These are phyloP conservation scores for Semnornis frantzii DNA, from an alignment of 2,113 vertebrate species.

Conservation along the genomic window DNA sequence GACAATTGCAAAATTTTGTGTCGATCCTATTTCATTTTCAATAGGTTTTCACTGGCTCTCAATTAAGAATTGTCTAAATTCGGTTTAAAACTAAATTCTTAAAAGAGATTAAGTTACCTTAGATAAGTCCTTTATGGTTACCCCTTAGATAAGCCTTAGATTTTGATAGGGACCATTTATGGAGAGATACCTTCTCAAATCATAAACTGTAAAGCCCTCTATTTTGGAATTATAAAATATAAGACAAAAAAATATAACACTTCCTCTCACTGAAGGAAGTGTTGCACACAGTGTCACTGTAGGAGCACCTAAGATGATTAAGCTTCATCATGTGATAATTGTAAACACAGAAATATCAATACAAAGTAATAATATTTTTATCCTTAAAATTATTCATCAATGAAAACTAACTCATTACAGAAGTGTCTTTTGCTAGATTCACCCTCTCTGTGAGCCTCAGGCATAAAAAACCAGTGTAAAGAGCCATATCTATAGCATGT, in stretches of 20 bases:
- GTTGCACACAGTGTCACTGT: rapidly evolving
- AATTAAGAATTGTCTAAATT: background rate
- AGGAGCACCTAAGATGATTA: background rate
- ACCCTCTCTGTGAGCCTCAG: background rate
- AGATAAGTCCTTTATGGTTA: background rate
- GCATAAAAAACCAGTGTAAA: background rate
- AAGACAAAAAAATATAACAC: background rate
- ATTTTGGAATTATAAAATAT: background rate
- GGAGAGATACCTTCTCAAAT: background rate
- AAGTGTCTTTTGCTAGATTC: background rate
- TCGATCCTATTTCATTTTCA: background rate
- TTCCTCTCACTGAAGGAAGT: background rate
- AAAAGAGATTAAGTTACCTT: background rate
- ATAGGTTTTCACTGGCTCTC: background rate
- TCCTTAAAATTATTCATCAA: background rate
- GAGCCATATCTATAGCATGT: background rate
- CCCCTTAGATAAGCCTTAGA: background rate
- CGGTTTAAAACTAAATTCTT: background rate
- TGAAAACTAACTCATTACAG: background rate
- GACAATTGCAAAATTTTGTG: background rate
- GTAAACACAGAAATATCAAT: background rate
- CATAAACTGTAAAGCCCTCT: background rate
- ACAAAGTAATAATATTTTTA: background rate
- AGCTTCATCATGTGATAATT: background rate
- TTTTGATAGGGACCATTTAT: background rate